Evolutionary conservation across 53 echinoderm and acorn worm species (phyloP).

Genomic region (Hippasteria phrygiana): DNA sequence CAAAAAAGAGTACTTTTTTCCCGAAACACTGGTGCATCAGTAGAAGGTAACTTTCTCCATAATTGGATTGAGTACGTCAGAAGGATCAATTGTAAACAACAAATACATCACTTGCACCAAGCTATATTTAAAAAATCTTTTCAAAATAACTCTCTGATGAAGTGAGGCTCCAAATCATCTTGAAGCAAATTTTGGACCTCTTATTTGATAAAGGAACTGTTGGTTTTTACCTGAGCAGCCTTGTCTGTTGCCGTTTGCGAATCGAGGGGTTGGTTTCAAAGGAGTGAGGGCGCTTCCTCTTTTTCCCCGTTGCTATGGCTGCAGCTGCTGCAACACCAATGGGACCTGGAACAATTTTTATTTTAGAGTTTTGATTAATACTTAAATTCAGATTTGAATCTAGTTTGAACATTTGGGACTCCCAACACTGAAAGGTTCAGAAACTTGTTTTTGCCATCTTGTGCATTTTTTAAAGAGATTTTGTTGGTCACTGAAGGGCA

Average conservation of each 20-base stretch:
- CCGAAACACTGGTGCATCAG: slow-evolving; percentile 45
- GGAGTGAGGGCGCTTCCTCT: slow-evolving; percentile 96
- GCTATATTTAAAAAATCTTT: neutral
- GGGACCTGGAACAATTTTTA: slow-evolving; percentile 86
- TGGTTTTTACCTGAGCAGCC: slow-evolving; percentile 80
- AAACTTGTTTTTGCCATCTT: no score
- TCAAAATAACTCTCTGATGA: no score
- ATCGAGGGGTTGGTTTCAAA: slow-evolving; percentile 99
- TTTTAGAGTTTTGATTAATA: no score
- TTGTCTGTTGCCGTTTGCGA: slow-evolving; percentile 92
- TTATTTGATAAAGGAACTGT: neutral
- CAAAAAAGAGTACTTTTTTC: no score
- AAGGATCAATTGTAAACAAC: slow-evolving; percentile 85
- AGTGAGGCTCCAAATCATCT: no score
- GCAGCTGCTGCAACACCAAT: slow-evolving; percentile 99
- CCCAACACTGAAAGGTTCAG: no score
- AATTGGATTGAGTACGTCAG: slow-evolving; percentile 78
- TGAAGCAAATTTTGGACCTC: neutral
- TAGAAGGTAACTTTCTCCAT: slow-evolving; percentile 8
- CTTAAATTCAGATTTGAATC: no score
- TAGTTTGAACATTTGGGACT: no score
- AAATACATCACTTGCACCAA: slow-evolving; percentile 82
- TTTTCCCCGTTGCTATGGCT: slow-evolving; percentile 98
- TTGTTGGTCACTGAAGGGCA: no score
- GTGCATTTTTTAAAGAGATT: no score